Evolutionary conservation across 2,888 invertebrate genomes (phyloP).

Genomic region (Meiosimyza decipiens): DNA sequence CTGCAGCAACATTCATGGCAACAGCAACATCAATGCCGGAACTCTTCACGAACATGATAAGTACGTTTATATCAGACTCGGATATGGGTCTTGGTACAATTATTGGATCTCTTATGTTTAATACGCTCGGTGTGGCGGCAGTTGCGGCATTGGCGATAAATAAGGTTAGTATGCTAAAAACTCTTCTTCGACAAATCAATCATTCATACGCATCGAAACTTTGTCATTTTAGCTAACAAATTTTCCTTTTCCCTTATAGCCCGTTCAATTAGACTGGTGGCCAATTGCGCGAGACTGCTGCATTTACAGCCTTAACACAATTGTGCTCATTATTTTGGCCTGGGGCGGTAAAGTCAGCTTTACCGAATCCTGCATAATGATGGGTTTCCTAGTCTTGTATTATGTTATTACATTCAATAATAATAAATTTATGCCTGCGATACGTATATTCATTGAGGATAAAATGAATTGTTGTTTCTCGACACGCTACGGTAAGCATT

Average conservation of each 20-base stretch:
- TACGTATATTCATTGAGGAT: slow-evolving; percentile 64
- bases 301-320: slow-evolving; percentile 80
- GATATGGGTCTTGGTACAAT: slow-evolving; percentile 90
- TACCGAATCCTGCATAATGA: slow-evolving; percentile 81
- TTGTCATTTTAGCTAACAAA: background rate
- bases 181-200: background rate
- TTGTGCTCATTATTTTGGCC: slow-evolving; percentile 76
- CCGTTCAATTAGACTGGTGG: slow-evolving; percentile 81
- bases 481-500: slow-evolving; percentile 61
- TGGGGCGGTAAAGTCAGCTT: slow-evolving; percentile 84
- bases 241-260: slow-evolving; percentile 68
- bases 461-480: slow-evolving; percentile 64
- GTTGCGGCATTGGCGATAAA: slow-evolving; percentile 81
- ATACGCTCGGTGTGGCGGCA: slow-evolving; percentile 85
- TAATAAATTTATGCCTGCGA: slow-evolving; percentile 67
- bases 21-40: slow-evolving; percentile 95
- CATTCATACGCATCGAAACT: background rate
- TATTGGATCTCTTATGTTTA: slow-evolving; percentile 88
- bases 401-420: slow-evolving; percentile 80
- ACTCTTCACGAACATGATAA: slow-evolving; percentile 91
- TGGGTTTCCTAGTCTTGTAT: slow-evolving; percentile 80
- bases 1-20: slow-evolving; percentile 97
- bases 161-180: slow-evolving; percentile 68
- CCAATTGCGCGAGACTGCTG: slow-evolving; percentile 84
- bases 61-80: slow-evolving; percentile 83